Percentiles rank a stretch among this genome's conserved stretches.
These are phyloP conservation scores for Bombus pascuorum DNA, from an alignment of 1,140 invertebrate genomes.

Conservation along the genomic window DNA sequence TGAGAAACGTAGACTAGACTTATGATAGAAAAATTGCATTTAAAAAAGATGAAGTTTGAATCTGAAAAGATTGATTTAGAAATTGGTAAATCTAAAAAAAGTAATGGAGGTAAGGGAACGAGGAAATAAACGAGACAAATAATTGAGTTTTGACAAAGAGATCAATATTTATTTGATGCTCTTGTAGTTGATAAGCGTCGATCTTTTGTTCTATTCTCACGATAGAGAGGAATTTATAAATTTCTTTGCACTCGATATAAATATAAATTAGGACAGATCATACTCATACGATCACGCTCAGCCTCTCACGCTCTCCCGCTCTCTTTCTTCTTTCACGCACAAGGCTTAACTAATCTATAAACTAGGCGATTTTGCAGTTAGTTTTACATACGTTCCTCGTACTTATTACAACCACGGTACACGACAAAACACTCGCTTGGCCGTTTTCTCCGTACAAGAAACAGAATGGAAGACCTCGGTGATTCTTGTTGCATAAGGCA, in stretches of 20 bases:
- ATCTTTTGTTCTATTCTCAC: constrained; percentile 76
- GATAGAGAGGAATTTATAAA: constrained; percentile 79
- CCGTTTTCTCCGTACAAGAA: constrained; percentile 69
- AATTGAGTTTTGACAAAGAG: constrained; percentile 76
- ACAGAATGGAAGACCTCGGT: constrained; percentile 82
- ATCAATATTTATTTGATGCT: constrained; percentile 82
- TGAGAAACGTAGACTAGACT: not conserved
- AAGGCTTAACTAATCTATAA: constrained; percentile 56
- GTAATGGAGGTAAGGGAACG: not conserved
- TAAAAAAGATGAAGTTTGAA: not conserved
- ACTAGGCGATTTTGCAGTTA: constrained; percentile 52
- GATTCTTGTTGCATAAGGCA: constrained; percentile 83
- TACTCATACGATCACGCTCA: constrained; percentile 64
- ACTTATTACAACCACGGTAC: constrained; percentile 57
- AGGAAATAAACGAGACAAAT: constrained; percentile 13
- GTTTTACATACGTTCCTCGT: constrained; percentile 55
- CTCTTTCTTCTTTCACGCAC: constrained; percentile 47
- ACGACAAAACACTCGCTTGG: constrained; percentile 51
- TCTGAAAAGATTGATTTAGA: not conserved
- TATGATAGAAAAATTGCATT: too few relatives aligned
- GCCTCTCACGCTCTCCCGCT: constrained; percentile 53
- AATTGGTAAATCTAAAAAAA: not conserved
- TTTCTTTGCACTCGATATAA: constrained; percentile 75
- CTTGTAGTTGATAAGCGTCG: constrained; percentile 80
- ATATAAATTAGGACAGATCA: constrained; percentile 79